Evolutionary conservation across 1,140 invertebrate species (phyloP), one percentile per base, ranked within the genome.

Genomic region (Zeugodacus cucurbitae): DNA sequence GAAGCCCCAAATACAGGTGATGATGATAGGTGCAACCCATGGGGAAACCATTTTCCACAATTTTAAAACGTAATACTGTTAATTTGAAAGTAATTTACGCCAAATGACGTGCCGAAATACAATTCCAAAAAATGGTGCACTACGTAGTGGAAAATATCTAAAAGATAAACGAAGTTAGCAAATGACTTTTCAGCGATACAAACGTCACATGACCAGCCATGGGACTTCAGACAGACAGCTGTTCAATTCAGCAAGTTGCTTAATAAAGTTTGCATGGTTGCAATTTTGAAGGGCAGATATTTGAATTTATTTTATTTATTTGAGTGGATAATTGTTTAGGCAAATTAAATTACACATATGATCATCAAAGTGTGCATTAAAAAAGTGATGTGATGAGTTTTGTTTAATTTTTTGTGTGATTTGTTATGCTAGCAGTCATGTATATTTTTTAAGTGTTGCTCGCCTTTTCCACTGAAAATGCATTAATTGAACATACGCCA

Each of bases 1-100:
- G 11, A 96, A 95, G 87, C 95, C 97, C 97, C 97, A 98, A 74
- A 98, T 94, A 44, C 95, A 94, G 11, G 97, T 98, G 90, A 98
- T 96, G 90, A 98, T 93, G 44, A 97, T 94, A 87, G 98, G 94
- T 87, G 97, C 96, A 90, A 97, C 90, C 70, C 95, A 95, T 22
- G 96, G 95, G 58, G 96, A 95, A 92, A 96, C 97, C 97, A 98
- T 98, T 94, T 94, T 94, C 44, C 70, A 88, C n/a, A 64, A 44
- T 67, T 88, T 87, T 88, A 85, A 29, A 57, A n/a, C 87, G 87
- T 89, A 91, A 91, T 90, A 90, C 89, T 90, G 67, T 88, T 70
- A 54, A 67, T 29, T 41, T 87, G 32, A 87, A 64, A 44, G n/a
- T 7, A 44, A 7, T 82, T 48, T 54, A n/a, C 37, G n/a, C 74